These are phyloP conservation scores for Seira musarum DNA, from an alignment of 2,888 invertebrate species.

Conservation along the genomic window DNA sequence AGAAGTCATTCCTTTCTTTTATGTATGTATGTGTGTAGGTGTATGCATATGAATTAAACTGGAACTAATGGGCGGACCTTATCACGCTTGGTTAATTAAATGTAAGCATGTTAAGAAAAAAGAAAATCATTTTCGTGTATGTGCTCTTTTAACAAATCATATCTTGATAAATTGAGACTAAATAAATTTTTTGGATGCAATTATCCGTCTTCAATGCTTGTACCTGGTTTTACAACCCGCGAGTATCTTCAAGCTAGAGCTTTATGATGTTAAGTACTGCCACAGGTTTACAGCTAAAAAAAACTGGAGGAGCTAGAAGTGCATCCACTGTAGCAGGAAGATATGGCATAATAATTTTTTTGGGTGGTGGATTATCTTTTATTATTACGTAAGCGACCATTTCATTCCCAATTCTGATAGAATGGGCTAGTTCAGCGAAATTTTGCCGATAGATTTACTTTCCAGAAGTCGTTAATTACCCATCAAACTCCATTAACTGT, in stretches of 20 bases:
- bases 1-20: slow-evolving; percentile 15
- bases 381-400: neutral
- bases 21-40: slow-evolving; percentile 3
- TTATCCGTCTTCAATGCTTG: neutral
- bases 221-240: neutral
- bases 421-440: too few species aligned
- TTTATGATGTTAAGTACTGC: too few species aligned
- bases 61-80: slow-evolving; percentile 14
- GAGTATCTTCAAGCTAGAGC: too few species aligned
- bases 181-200: slow-evolving; percentile 1
- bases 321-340: neutral
- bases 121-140: slow-evolving; percentile 5
- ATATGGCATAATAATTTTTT: neutral
- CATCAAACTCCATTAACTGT: too few species aligned
- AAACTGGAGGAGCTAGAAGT: too few species aligned
- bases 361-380: neutral
- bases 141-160: slow-evolving; percentile 5
- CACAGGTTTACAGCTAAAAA: too few species aligned
- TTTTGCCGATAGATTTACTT: too few species aligned
- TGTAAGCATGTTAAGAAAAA: neutral
- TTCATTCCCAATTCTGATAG: neutral
- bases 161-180: neutral
- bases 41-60: neutral
- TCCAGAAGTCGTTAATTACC: too few species aligned
- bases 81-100: slow-evolving; percentile 14